A percentile compares a stretch with the other conserved stretches of the same genome.
These are phyloP conservation scores for Meteorus cinctellus DNA, from an alignment of 2,888 invertebrate species.

Conservation along the genomic window DNA sequence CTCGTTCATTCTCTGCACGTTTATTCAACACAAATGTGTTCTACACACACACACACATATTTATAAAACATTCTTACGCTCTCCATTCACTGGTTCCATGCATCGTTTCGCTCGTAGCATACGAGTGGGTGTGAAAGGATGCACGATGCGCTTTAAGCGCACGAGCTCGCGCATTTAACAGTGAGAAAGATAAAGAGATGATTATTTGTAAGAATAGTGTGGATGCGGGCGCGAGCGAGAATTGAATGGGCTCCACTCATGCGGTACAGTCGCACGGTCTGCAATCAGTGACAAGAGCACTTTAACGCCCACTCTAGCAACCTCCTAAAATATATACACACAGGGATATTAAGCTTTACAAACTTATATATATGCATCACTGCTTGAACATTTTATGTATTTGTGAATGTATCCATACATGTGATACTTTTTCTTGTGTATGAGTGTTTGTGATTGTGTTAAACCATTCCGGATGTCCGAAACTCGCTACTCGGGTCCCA, in stretches of 20 bases:
- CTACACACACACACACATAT: too few species aligned
- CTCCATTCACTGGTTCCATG: conserved; percentile 15
- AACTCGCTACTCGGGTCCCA: conserved; percentile 21
- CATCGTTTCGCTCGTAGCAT: conserved; percentile 17
- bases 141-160: conserved; percentile 37
- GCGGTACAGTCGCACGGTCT: conserved; percentile 40
- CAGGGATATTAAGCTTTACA: background rate
- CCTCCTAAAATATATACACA: conserved; percentile 16
- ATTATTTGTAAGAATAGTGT: conserved; percentile 18
- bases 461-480: conserved; percentile 35
- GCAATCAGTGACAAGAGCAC: conserved; percentile 41
- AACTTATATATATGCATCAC: too few species aligned
- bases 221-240: conserved; percentile 30
- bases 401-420: background rate
- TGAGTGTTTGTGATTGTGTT: background rate
- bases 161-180: background rate
- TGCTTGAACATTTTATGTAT: background rate
- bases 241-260: conserved; percentile 32
- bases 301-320: conserved; percentile 40
- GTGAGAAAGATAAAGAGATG: conserved; percentile 31
- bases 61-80: background rate
- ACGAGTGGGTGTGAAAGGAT: conserved; percentile 47
- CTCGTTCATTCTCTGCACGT: background rate
- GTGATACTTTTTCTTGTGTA: too few species aligned
- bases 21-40: background rate